phyloP scores from a whole-genome alignment of 2,797 vertebrate species.

The Argya squamiceps region DNA sequence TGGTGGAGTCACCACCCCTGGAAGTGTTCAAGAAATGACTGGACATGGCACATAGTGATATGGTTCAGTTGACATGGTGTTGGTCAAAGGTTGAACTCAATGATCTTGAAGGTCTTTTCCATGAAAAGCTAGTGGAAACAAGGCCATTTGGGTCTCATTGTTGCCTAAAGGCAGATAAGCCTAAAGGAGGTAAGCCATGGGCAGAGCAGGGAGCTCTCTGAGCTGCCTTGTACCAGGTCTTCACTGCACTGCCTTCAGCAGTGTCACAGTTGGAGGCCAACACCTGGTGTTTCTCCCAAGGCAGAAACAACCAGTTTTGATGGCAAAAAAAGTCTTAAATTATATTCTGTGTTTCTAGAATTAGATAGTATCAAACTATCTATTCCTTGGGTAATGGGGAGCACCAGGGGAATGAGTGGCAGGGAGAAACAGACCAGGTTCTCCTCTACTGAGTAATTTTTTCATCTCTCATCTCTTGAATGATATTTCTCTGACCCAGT shows the following conservation, averaged over 20 bases:
- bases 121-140: background rate
- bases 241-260: background rate
- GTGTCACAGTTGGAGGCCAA: background rate
- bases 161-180: background rate
- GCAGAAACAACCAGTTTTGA: background rate
- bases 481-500: background rate
- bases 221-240: background rate
- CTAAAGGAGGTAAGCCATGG: accelerated
- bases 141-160: background rate
- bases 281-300: background rate
- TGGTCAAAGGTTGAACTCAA: background rate
- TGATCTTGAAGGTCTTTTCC: background rate
- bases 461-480: background rate
- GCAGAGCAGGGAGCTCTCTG: accelerated
- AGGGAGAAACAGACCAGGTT: background rate
- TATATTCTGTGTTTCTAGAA: background rate
- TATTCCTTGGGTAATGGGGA: background rate
- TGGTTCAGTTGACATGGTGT: background rate
- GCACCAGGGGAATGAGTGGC: accelerated
- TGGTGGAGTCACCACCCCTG: background rate
- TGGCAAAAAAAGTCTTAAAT: background rate
- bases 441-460: background rate
- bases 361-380: background rate
- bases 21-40: background rate
- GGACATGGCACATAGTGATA: background rate